A percentile compares a stretch with the other conserved stretches of the same genome.
phyloP scores from a whole-genome alignment of 2,888 invertebrate genomes.

The Tetanocera ferruginea region DNA sequence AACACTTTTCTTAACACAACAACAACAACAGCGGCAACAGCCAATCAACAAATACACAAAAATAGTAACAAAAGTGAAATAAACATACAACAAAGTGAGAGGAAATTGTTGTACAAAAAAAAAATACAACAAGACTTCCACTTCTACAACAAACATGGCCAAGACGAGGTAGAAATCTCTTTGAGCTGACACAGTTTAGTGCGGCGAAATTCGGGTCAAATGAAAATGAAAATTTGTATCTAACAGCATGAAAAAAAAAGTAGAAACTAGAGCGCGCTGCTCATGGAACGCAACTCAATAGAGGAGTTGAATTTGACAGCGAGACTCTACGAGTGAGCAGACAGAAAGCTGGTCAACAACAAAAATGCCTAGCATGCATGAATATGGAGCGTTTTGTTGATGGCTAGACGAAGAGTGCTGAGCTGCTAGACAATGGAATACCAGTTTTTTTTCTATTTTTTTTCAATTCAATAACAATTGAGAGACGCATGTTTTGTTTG shows the following conservation, averaged over 20 bases:
- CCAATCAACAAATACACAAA: conserved; percentile 38
- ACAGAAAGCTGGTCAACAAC: conserved; percentile 46
- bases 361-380: conserved; percentile 6
- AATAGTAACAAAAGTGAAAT: conserved; percentile 56
- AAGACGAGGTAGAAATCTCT: background rate
- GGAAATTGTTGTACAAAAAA: background rate
- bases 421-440: background rate
- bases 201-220: conserved; percentile 66
- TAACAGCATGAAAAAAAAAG: background rate
- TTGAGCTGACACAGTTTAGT: conserved; percentile 55
- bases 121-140: background rate
- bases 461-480: background rate
- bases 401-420: too few relatives aligned
- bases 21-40: conserved; percentile 21
- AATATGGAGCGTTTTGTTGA: too few relatives aligned
- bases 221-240: conserved; percentile 63
- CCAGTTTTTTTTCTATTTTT: conserved; percentile 19
- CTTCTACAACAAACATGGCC: conserved; percentile 37
- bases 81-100: conserved; percentile 41
- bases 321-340: conserved; percentile 1
- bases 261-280: conserved; percentile 25
- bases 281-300: background rate
- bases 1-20: conserved; percentile 43
- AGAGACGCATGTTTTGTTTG: conserved; percentile 19
- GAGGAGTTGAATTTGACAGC: background rate